These are phyloP conservation scores for Chelonia mydas DNA, from an alignment of 2,797 vertebrate genomes.

Conservation along the genomic window DNA sequence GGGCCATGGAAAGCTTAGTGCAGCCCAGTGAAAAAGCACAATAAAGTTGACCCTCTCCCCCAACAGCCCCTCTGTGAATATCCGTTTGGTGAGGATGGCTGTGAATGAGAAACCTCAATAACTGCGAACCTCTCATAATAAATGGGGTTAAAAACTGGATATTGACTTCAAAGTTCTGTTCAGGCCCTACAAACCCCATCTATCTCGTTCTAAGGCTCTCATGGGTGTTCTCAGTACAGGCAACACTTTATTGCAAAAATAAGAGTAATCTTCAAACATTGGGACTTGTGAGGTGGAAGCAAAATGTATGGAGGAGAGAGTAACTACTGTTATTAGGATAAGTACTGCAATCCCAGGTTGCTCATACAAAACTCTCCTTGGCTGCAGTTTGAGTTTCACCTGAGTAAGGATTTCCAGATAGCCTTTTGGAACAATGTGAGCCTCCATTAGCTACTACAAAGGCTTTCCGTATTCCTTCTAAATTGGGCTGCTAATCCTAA, in stretches of 20 bases:
- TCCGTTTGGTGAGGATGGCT: neutral
- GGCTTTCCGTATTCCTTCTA: conserved; percentile 31
- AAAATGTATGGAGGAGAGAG: neutral
- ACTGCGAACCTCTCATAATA: neutral
- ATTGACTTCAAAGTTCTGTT: neutral
- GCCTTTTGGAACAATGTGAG: neutral
- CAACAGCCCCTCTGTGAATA: neutral
- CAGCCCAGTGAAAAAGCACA: neutral
- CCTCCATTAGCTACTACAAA: neutral
- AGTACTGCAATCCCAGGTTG: fast-evolving
- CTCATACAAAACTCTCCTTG: neutral
- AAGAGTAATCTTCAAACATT: neutral
- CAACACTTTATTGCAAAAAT: neutral
- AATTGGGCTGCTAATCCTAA: conserved; percentile 71
- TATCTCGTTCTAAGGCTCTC: neutral
- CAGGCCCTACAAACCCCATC: fast-evolving
- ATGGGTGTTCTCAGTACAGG: neutral
- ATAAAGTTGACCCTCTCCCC: neutral
- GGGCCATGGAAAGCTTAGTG: neutral
- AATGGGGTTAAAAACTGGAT: neutral
- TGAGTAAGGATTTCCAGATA: conserved; percentile 15
- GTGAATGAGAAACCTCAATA: neutral
- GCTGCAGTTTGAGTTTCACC: neutral
- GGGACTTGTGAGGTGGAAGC: neutral
- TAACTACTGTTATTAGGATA: neutral